phyloP scores from a whole-genome alignment of 2,113 vertebrate species.

The Prionailurus viverrinus region DNA sequence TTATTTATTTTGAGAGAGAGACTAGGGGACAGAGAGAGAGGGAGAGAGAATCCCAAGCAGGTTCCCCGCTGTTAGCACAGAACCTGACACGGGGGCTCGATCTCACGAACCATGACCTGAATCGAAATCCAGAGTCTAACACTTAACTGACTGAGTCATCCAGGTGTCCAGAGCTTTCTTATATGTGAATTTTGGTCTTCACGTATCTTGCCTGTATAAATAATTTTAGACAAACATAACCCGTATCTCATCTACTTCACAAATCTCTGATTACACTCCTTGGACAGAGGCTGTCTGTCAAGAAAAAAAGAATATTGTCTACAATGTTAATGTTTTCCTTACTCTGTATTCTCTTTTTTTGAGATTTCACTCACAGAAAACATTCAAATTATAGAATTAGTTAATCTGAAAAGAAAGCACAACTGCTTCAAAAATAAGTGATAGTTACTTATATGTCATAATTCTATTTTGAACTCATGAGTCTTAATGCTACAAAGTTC shows the following conservation, averaged over 20 bases:
- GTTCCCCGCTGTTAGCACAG: too few relatives aligned
- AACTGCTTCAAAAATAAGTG: slow-evolving; percentile 19
- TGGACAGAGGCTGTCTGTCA: not conserved
- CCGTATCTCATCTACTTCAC: not conserved
- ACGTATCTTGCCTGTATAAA: not conserved
- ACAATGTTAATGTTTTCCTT: slow-evolving; percentile 18
- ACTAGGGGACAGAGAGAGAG: too few relatives aligned
- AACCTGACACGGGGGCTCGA: too few relatives aligned
- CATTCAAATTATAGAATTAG: slow-evolving; percentile 16
- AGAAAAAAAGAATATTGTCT: not conserved
- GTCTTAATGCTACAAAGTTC: not conserved
- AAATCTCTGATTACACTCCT: not conserved
- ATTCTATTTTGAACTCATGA: not conserved
- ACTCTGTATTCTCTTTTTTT: not conserved
- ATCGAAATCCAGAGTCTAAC: too few relatives aligned
- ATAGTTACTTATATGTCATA: not conserved
- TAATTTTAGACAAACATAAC: slow-evolving; percentile 27
- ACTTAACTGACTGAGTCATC: too few relatives aligned
- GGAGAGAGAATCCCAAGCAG: too few relatives aligned
- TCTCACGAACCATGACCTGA: too few relatives aligned
- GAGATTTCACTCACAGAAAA: not conserved
- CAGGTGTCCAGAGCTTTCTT: not conserved
- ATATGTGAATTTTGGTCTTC: not conserved
- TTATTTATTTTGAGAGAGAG: too few relatives aligned
- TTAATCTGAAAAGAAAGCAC: slow-evolving; percentile 41